A percentile compares a stretch with the other conserved stretches of the same genome.
Evolutionary conservation across 2,888 invertebrate species (phyloP).

Genomic region (Pelosia muscerda): DNA sequence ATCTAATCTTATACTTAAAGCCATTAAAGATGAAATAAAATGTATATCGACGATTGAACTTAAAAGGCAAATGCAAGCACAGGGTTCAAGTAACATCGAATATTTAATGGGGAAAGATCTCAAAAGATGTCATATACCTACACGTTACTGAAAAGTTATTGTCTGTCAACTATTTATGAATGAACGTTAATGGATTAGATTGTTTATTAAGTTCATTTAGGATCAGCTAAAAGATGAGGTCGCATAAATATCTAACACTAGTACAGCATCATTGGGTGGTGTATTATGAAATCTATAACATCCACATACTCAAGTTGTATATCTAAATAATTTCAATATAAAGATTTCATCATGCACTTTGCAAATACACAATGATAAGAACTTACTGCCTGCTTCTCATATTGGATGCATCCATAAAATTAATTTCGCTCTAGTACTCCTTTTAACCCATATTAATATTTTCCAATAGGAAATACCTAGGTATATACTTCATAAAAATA

Average conservation of each 20-base stretch:
- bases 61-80: no score
- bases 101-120: background rate
- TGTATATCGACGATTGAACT: background rate
- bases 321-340: background rate
- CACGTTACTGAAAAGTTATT: background rate
- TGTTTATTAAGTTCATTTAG: background rate
- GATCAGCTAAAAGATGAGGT: background rate
- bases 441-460: background rate
- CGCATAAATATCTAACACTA: background rate
- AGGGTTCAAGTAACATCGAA: no score
- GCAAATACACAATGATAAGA: background rate
- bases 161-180: background rate
- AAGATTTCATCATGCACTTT: background rate
- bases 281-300: background rate
- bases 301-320: background rate
- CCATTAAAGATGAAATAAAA: background rate
- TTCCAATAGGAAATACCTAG: background rate
- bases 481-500: no score
- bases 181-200: background rate
- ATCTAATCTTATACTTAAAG: background rate
- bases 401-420: background rate
- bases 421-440: background rate
- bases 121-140: background rate
- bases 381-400: slow-evolving; percentile 1
- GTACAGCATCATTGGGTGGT: background rate